Base-by-base conservation (phyloP, 2,888 invertebrate genomes). In the Dasysyrphus albostriatus region DNA sequence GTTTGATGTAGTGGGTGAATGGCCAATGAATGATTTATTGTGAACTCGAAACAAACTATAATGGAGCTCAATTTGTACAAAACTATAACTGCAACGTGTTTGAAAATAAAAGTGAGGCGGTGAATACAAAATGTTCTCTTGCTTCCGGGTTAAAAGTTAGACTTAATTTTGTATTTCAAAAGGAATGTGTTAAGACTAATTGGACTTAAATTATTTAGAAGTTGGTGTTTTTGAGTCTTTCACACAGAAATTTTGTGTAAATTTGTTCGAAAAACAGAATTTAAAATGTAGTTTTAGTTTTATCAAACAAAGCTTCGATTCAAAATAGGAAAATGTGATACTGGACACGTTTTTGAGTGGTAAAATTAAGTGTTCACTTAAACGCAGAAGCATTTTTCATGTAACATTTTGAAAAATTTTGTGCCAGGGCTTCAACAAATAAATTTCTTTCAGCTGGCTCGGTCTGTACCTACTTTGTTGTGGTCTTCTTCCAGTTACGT, bases 11-110 rank as follows among this genome's bases (percentile, higher is more conserved):
- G 29, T 54, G 49, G 51, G 67, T 61, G 59, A 63, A 16, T 63
- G 80, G 29, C 37, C 49, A 58, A 12, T 78, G 42, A 76, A 76
- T 72, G 70, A 82, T 82, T 76, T 72, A 76, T 72, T 49, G 56
- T 44, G 37, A 44, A 44, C 49, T 39, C 49, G 47, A 49, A 67
- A 76, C 47, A 16, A 42, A 63, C 12, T 24, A 37, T 24, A 67
- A 37, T 47, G 34, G 42, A 16, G 16, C 75, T 56, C 10, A 42
- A 63, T 44, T 56, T 74, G 58, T 58, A 34, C 24, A 39, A 24
- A 24, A 14, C 24, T 39, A n/a, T n/a, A 61, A 61, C 61, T 61
- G 24, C 14, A 32, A 42, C 42, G 42, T 70, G 70, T 69, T 19
- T 5, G 51, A 24, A 42, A 61, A 61, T 42, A 54, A 49, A 69